Conservation (phyloP, 2,888 invertebrate species). For the Seira sanloemensis region DNA sequence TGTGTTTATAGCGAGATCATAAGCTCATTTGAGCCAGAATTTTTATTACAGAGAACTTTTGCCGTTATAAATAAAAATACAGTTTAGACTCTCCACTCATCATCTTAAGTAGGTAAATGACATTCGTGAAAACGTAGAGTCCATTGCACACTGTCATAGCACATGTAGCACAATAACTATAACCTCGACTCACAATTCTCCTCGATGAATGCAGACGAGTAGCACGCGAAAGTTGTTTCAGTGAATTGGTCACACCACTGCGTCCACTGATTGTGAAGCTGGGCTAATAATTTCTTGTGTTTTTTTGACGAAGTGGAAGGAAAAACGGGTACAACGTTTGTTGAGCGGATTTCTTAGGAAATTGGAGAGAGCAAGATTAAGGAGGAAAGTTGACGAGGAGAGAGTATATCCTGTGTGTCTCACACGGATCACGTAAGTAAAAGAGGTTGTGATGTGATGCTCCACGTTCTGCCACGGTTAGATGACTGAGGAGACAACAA, state of each 20-base stretch:
- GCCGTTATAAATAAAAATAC: neutral
- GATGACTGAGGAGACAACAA: conserved; percentile 48
- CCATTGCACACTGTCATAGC: neutral
- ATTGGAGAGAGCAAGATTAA: conserved; percentile 6
- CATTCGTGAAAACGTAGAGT: too few species aligned
- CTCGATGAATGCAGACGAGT: neutral
- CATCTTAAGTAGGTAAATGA: too few species aligned
- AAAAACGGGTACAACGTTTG: neutral
- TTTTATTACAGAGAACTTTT: neutral
- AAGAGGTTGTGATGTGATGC: conserved; percentile 37
- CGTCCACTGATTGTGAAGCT: neutral
- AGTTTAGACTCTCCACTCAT: neutral
- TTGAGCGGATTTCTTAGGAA: neutral
- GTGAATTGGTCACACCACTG: neutral
- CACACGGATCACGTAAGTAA: neutral
- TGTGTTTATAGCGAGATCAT: neutral
- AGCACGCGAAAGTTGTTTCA: neutral
- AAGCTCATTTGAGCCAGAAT: neutral
- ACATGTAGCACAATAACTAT: neutral
- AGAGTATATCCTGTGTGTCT: neutral
- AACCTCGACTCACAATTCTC: neutral
- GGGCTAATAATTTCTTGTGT: neutral
- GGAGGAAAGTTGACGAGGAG: neutral
- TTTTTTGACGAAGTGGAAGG: neutral
- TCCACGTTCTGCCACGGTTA: conserved; percentile 50